Evolutionary conservation across 2,888 invertebrate species (phyloP), one percentile per base, ranked within the genome.

Genomic region (Amorpha juglandis): DNA sequence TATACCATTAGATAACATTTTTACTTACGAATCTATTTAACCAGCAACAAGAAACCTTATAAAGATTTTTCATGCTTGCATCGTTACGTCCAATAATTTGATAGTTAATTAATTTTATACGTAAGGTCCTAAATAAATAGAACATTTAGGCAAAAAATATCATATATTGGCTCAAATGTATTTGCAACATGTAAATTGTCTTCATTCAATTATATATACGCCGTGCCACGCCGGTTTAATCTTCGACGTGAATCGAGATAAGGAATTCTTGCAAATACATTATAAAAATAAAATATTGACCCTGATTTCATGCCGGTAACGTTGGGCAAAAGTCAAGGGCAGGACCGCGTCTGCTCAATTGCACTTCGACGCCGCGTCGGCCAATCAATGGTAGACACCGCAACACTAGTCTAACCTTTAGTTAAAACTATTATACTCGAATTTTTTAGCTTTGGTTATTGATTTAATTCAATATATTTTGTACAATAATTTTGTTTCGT

Each of bases 321-420:
- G 76, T 74, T 76, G 75, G 74, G 70, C 73, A 86, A 82, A 80
- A 76, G 86, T 83, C 86, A 86, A 83, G 86, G 85, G 78, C 78
- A 74, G 70, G 69, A 69, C 47, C 21, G 63, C 21, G 67, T 66
- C 66, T 68, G 72, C 68, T 70, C 67, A 70, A 64, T 67, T 67
- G 64, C 67, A 67, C 69, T 71, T 69, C 71, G 68, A 62, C 58
- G 63, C 62, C 62, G 66, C 66, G 67, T 67, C 65, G 62, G 62
- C 67, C 71, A 67, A 69, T 52, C 62, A 27, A 64, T 68, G 58
- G 52, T 58, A 63, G 58, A 45, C 33, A 19, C 58, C 38, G 33
- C 63, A 62, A 47, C 19, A 67, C 66, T 68, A 63, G 47, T 64
- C 50, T 71, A 71, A 73, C 71, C 70, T 76, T 72, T 71, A 14